Percentiles rank a stretch among this genome's conserved stretches.
Evolutionary conservation across 2,888 invertebrate genomes (phyloP).

Genomic region (Sisyra terminalis): DNA sequence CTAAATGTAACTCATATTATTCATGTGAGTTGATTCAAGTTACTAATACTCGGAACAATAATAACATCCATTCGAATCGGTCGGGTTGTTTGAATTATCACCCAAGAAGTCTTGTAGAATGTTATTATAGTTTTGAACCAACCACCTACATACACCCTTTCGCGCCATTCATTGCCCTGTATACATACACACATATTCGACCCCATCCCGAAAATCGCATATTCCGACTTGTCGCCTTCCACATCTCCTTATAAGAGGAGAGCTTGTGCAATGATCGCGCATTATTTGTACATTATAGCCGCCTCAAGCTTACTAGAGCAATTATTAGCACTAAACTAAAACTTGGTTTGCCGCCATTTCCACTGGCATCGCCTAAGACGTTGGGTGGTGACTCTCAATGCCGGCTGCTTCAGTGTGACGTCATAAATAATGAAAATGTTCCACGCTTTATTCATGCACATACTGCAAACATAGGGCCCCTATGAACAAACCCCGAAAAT

Average conservation of each 20-base stretch:
- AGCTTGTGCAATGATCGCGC: neutral
- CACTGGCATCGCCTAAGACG: constrained; percentile 1
- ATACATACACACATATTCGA: constrained; percentile 1
- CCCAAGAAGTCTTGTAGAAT: no score
- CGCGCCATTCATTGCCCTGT: neutral
- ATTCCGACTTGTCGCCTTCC: constrained; percentile 1
- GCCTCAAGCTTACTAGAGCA: constrained; percentile 14
- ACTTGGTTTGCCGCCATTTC: constrained; percentile 16
- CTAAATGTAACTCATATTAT: no score
- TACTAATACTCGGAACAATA: no score
- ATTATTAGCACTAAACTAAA: constrained; percentile 21
- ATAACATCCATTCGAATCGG: no score
- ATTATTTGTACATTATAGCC: constrained; percentile 1
- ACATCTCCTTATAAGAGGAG: neutral
- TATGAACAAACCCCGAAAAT: constrained; percentile 15
- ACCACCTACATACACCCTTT: constrained; percentile 4
- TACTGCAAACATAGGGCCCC: neutral
- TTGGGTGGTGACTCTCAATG: constrained; percentile 14
- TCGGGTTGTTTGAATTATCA: no score
- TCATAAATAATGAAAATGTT: constrained; percentile 22
- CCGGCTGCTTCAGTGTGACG: constrained; percentile 21
- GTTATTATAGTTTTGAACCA: no score
- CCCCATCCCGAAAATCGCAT: neutral
- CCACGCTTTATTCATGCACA: neutral
- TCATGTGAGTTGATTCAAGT: no score